Base-by-base conservation (phyloP, 1,140 invertebrate species). In the Saxidomus purpurata region DNA sequence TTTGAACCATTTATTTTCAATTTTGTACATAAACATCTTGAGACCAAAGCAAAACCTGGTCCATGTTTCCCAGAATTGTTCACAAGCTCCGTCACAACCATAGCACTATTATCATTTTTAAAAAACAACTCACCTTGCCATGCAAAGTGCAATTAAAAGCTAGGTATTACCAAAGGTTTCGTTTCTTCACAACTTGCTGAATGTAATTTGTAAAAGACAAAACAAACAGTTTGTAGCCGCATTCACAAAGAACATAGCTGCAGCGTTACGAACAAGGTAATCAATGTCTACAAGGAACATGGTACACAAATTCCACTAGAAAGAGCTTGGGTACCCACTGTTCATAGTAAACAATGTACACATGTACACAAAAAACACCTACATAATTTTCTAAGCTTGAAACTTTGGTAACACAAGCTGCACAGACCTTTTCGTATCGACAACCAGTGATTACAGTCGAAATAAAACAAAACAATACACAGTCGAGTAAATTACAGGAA, bases 71-170 rank as follows among this genome's bases (percentile, higher is more conserved):
- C n/a, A n/a, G n/a, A n/a, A n/a, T n/a, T n/a, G n/a, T n/a, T n/a
- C n/a, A n/a, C n/a, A 28, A 67, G 61, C 31, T 31, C 38, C 38
- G 36, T 81, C 79, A 81, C 79, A 81, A 81, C 79, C 79, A 81
- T 81, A 81, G 79, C 79, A 81, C 79, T 81, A 81, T 81, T 36
- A 17, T 25, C 0, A 49, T 22, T 3, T 76, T 22, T 22, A 38
- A 76, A 76, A 15, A 3, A 34, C 67, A 31, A 69, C n/a, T n/a
- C n/a, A n/a, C 28, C 6, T 13, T 17, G 34, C n/a, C n/a, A 13
- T 67, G n/a, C 8, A 15, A 22, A 55, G n/a, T 55, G 52, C 22
- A 11, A 11, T 22, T 4, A 9, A 17, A 17, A 47, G 22, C 22
- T 22, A 22, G n/a, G 52, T 55, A 55, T 55, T 55, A 55, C 15